Evolutionary conservation across 2,113 vertebrate genomes (phyloP).

Genomic region (Apistogramma diplotaenia): DNA sequence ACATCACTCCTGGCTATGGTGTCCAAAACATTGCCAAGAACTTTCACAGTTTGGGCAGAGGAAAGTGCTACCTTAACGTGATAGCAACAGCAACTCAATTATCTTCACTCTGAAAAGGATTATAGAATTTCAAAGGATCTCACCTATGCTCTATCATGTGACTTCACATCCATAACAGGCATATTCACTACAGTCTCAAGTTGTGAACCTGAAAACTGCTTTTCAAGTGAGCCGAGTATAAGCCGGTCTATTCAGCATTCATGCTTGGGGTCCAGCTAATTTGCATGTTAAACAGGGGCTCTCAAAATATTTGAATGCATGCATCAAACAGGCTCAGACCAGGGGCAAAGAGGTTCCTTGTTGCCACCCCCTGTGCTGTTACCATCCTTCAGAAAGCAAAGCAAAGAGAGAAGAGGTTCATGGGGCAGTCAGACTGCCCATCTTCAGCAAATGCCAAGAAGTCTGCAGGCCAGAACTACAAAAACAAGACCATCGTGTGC

Average conservation of each 20-base stretch:
- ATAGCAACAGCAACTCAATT: too few species aligned
- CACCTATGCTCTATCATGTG: background rate
- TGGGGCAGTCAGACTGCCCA: background rate
- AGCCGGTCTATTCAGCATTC: background rate
- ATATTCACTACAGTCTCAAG: background rate
- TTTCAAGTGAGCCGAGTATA: background rate
- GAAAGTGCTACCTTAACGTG: background rate
- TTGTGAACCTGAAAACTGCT: background rate
- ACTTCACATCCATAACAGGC: background rate
- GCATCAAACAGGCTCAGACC: conserved; percentile 33
- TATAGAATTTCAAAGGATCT: background rate
- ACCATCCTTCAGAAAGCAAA: conserved; percentile 8
- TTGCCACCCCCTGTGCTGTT: conserved; percentile 5
- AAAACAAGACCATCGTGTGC: conserved; percentile 5
- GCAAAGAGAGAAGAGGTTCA: background rate
- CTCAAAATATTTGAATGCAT: conserved; percentile 38
- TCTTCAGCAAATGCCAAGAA: background rate
- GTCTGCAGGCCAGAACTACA: background rate
- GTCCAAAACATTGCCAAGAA: background rate
- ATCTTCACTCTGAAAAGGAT: background rate
- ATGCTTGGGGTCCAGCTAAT: conserved; percentile 21
- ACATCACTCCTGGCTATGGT: background rate
- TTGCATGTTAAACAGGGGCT: conserved; percentile 49
- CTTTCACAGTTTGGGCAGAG: background rate
- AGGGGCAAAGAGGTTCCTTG: background rate